Base-by-base conservation (phyloP, 2,888 invertebrate species). In the Phragmatobia fuliginosa region DNA sequence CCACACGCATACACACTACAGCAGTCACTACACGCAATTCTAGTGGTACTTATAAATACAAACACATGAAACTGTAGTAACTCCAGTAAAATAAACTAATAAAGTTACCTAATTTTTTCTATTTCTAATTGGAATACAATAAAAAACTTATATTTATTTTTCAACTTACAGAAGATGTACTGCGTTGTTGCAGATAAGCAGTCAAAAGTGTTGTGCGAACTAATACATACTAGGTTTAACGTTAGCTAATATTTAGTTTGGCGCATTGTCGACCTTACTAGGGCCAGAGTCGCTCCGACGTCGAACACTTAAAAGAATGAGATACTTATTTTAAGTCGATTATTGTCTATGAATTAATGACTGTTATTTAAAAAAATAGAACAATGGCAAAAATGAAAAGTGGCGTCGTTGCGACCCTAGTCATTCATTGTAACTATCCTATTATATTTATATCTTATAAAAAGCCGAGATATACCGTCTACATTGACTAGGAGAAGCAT, bases 191-290 rank as follows among this genome's bases (percentile, higher is more conserved):
- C 91, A 88, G 91, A 80, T 74, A 78, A 80, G 80, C 79, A 76
- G 84, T 81, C 82, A 81, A 84, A 83, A 84, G 89, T 89, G 90
- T 90, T 89, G 90, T 91, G 90, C 84, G 85, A 88, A 86, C 80
- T 84, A 80, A 82, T 81, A 82, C 76, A 79, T 88, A 90, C 81
- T 84, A 82, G 81, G 72, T 66, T 73, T 88, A 85, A 83, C 52
- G 63, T 73, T 90, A 88, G 86, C 69, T 90, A 85, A 80, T 82
- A 79, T 59, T 76, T 70, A 72, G 81, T 86, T 88, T 91, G 92
- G 92, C 91, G 93, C 91, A 88, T 91, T 92, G 93, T 92, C 93
- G 87, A 91, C 75, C 60, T 52, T 77, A 78, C 70, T 72, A 68
- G 67, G 70, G 71, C 79, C 71, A 71, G 77, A 68, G 81, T 45